Base-by-base conservation (phyloP, 2,888 invertebrate genomes). In the Drosophila conformis region DNA sequence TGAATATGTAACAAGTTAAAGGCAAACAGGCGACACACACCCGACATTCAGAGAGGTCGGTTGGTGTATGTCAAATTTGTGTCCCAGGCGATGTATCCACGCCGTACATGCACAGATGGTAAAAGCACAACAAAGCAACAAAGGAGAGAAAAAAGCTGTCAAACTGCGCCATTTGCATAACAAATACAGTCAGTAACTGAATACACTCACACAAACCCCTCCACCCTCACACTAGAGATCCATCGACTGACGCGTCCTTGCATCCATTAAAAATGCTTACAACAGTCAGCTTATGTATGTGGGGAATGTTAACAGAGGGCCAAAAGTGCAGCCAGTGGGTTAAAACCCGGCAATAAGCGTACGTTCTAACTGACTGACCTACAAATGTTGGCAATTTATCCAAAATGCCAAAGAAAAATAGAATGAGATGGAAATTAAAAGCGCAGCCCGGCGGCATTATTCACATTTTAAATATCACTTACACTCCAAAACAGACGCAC, bases 1-100 rank as follows among this genome's bases (percentile, higher is more conserved):
- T 69, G 90, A 88, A 85, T 88, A 85, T 88, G 83, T 85, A 85
- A 88, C 81, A 86, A 88, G 80, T 82, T 82, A 89, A 85, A 82
- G 88, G 63, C 80, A 64, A 82, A 72, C 73, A 77, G 73, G 59
- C 80, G 63, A 80, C 83, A 78, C 53, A 64, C 80, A 58, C 63
- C 64, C 48, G 33, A 51, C 27, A 29, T 36, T 66, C 42, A 51
- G 15, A 63, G 33, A 54, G n/a, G 36, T 36, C 33, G 53, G 38
- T 25, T n/a, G 53, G 52, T 31, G 57, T 42, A 60, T 68, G 51
- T 54, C 21, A 57, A 73, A 56, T 25, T 68, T 52, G 51, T 18
- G 46, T 75, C 87, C 75, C 78, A 48, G 71, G 73, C 78, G 68
- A 73, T 69, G 57, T 66, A 54, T 70, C 53, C 52, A 33, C 53